These are phyloP conservation scores for Agrotis segetum DNA, from an alignment of 2,888 invertebrate species.

Conservation along the genomic window DNA sequence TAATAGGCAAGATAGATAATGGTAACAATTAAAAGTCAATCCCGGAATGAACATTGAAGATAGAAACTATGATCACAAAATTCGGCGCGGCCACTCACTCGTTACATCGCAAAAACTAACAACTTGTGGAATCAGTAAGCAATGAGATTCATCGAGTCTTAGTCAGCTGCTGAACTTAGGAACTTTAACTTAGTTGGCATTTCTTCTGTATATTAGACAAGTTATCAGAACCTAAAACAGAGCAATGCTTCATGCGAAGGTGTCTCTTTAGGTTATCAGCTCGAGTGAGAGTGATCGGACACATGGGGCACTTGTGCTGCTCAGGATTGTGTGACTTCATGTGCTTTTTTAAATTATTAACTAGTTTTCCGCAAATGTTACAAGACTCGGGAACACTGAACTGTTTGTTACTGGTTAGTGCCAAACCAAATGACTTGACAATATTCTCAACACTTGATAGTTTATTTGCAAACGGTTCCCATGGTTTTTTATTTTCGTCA, in stretches of 20 bases:
- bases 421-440: conserved; percentile 82
- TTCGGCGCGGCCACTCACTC: conserved; percentile 39
- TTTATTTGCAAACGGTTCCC: conserved; percentile 81
- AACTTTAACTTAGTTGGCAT: conserved; percentile 73
- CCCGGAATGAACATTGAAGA: conserved; percentile 43
- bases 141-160: conserved; percentile 48
- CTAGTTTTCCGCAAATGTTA: conserved; percentile 92
- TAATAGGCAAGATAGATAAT: conserved; percentile 46
- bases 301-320: conserved; percentile 92
- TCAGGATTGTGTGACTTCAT: conserved; percentile 92
- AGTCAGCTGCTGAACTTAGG: conserved; percentile 21
- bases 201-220: conserved; percentile 83
- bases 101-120: conserved; percentile 53
- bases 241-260: conserved; percentile 92
- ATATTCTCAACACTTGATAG: conserved; percentile 82
- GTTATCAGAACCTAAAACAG: conserved; percentile 81
- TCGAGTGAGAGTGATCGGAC: conserved; percentile 92
- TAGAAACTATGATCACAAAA: conserved; percentile 43
- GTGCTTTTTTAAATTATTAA: conserved; percentile 93
- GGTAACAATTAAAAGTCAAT: conserved; percentile 60
- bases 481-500: conserved; percentile 87
- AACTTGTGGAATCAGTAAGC: conserved; percentile 46
- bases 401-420: conserved; percentile 75
- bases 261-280: conserved; percentile 93
- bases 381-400: conserved; percentile 89